Evolutionary conservation across 2,888 invertebrate genomes (phyloP).

Genomic region (Pachycephus smyrnensis): DNA sequence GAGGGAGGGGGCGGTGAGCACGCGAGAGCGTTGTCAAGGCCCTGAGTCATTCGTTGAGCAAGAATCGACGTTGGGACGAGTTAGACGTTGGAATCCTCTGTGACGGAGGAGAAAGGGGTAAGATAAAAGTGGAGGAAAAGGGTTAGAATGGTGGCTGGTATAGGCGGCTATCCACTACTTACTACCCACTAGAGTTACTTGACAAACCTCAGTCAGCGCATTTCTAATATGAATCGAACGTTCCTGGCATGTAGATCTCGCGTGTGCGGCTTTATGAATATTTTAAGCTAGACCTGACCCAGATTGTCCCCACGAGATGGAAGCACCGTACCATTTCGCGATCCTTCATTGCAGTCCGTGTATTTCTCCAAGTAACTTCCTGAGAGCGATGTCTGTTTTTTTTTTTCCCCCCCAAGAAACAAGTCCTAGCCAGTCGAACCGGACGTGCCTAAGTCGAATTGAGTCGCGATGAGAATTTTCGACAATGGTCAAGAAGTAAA

Average conservation of each 20-base stretch:
- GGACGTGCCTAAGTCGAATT: neutral
- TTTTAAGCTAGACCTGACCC: slow-evolving; percentile 62
- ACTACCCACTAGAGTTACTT: slow-evolving; percentile 46
- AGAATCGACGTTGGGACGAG: neutral
- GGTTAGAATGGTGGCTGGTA: neutral
- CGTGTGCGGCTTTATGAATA: slow-evolving; percentile 61
- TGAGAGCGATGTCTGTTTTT: neutral
- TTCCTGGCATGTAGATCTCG: slow-evolving; percentile 51
- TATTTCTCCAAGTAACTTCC: neutral
- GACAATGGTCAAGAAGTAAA: neutral
- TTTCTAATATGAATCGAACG: slow-evolving; percentile 60
- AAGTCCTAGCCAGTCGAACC: neutral
- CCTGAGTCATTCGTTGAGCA: neutral
- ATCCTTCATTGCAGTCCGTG: slow-evolving; percentile 8
- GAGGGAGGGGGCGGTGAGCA: neutral
- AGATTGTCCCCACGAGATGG: slow-evolving; percentile 52
- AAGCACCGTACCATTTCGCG: slow-evolving; percentile 9
- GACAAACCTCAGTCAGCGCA: slow-evolving; percentile 54
- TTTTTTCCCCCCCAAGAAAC: no score
- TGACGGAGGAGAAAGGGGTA: neutral
- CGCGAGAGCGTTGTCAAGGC: neutral
- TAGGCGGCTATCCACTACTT: slow-evolving; percentile 18
- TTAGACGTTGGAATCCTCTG: neutral
- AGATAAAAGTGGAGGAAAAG: no score
- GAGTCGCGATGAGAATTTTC: neutral